Evolutionary conservation across 2,888 invertebrate species (phyloP), one percentile per base, ranked within the genome.

Genomic region (Hemithea aestivaria): DNA sequence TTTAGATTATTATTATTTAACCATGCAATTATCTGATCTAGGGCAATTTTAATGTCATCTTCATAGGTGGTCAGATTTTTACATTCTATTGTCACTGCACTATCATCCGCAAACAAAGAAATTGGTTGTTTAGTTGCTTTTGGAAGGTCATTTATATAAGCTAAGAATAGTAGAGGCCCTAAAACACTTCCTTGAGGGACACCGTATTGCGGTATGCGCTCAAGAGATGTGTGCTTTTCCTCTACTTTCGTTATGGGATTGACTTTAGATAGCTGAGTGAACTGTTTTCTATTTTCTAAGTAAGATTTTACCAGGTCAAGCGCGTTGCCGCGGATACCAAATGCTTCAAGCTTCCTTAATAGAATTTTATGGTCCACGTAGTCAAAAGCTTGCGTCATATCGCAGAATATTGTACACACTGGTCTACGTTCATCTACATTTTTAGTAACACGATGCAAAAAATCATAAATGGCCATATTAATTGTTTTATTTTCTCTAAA

Each of bases 111-210:
- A 10, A 29, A 29, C 20, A 29, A 29, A 9, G 29, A 6, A 8
- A 29, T 29, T 9, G n/a, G 29, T 29, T 29, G 29, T 7, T 2
- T 21, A 2, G 20, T 20, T 21, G 8, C 9, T 9, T 27, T 35
- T 27, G 35, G 35, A 4, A 35, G 27, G 7, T 35, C 35, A 27
- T 35, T 35, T 20, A 35, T 35, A 7, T 35, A 35, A 21, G 27
- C 8, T n/a, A 35, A 10, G 8, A 35, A 35, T 11, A 35, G 10
- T 1, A 35, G 22, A 7, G 35, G 35, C 2, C 35, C 35, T 3
- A 35, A 27, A n/a, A 34, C 27, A 10, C 34, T 34, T 10, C 27
- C 34, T 8, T 34, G 34, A n/a, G 34, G 34, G 5, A 32, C 25
- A 7, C 32, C 32, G 7, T n/a, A 32, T 6, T 2, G 4, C 3